Base-by-base conservation (phyloP, 2,797 vertebrate species). In the Margarornis squamiger region DNA sequence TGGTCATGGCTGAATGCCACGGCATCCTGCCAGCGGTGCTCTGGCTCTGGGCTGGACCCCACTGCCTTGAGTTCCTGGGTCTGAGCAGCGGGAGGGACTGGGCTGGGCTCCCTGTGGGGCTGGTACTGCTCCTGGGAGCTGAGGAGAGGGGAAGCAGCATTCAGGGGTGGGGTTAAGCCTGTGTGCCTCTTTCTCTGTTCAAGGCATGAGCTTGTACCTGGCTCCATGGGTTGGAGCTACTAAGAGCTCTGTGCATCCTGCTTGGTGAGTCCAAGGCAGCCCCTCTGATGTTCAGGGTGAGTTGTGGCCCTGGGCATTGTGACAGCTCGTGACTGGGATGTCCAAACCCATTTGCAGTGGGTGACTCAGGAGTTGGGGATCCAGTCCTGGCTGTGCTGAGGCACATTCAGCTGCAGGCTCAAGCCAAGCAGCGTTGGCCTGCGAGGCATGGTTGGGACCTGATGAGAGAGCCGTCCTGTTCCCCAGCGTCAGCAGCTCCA, bases 401-500 rank as follows among this genome's bases (percentile, higher is more conserved):
- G 63, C 55, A 58, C 74, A 78, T 43, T 46, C 29, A 58, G 57
- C 49, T 7, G 2, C 16, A 2, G 41, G 85, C 45, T 61, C 88
- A 75, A 78, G 92, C 82, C 71, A 70, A 67, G 78, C 81, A 32
- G 92, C 49, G 15, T 62, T 51, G 34, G 77, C 70, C 88, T 5
- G 18, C 1, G 0, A 77, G 94, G 66, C 54, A 72, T 1, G 41
- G 79, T 86, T 52, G 79, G 73, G 91, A 70, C 83, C 86, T 46
- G 80, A 54, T 52, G 73, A 78, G 73, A 16, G 45, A 72, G 80
- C 80, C 18, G 18, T 78, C 73, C 80, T 84, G 80, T 84, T 84
- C 95, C 78, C 80, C 63, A 16, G 76, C 14, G 5, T 70, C 93
- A 82, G 82, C 93, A 88, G 93, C 95, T 90, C 85, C 93, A 38